phyloP scores from a whole-genome alignment of 92 coral and sea anemone genomes.

The Palythoa grandis region DNA sequence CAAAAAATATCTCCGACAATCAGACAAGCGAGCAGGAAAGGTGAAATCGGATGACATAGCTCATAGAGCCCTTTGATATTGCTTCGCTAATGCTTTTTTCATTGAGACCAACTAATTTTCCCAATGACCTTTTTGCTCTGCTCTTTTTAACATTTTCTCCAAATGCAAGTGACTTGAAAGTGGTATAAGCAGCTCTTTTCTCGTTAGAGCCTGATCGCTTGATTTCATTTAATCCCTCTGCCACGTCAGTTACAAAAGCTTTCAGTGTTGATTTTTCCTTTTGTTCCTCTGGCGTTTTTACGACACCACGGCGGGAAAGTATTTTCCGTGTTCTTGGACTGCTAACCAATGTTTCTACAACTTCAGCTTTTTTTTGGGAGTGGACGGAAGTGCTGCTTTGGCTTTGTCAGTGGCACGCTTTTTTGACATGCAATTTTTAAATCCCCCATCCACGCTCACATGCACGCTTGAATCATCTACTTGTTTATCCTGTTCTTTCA shows the following conservation, averaged over 20 bases:
- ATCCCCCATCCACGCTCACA: not conserved
- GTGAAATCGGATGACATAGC: no score
- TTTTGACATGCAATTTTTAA: conserved; percentile 24
- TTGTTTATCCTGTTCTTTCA: conserved; percentile 10
- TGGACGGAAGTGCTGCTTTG: conserved; percentile 41
- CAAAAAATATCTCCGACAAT: no score
- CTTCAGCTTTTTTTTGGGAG: conserved; percentile 42
- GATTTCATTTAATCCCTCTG: conserved; percentile 9
- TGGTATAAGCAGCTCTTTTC: conserved; percentile 13
- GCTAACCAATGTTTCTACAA: conserved; percentile 34
- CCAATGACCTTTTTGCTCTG: conserved; percentile 13
- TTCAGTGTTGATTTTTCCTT: conserved; percentile 26
- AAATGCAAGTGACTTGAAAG: conserved; percentile 6
- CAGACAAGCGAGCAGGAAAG: no score
- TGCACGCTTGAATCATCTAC: conserved; percentile 17
- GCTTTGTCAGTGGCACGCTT: conserved; percentile 48
- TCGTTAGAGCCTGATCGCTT: conserved; percentile 24
- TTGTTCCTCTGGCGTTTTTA: conserved; percentile 45
- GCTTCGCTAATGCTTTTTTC: conserved; percentile 10
- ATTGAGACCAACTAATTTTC: conserved; percentile 13
- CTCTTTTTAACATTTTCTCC: conserved; percentile 1
- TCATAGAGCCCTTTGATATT: no score
- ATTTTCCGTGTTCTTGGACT: conserved; percentile 58
- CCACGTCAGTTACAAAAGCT: conserved; percentile 11
- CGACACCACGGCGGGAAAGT: conserved; percentile 40